Evolutionary conservation across 2,888 invertebrate genomes (phyloP).

Genomic region (Callyntrura sp.): DNA sequence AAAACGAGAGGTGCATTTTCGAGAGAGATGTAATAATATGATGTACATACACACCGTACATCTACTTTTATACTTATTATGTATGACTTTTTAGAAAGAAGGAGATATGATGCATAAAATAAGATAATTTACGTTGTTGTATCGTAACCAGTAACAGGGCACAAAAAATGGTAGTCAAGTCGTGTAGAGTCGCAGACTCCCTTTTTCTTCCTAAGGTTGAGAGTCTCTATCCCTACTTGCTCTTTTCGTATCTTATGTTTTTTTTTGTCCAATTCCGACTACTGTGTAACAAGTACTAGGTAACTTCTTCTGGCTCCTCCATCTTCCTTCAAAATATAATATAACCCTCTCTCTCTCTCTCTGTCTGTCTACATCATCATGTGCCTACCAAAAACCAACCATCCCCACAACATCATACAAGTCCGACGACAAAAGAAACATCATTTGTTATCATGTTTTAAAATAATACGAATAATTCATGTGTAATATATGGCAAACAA

Average conservation of each 20-base stretch:
- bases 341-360: too few relatives aligned
- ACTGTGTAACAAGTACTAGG: slow-evolving; percentile 16
- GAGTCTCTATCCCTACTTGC: slow-evolving; percentile 5
- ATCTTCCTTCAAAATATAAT: slow-evolving; percentile 21
- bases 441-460: neutral
- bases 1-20: slow-evolving; percentile 2
- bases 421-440: slow-evolving; percentile 14
- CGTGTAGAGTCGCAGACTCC: slow-evolving; percentile 15
- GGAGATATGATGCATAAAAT: slow-evolving; percentile 15
- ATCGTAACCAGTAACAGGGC: slow-evolving; percentile 18
- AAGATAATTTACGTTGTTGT: slow-evolving; percentile 40
- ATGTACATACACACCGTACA: neutral
- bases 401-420: neutral
- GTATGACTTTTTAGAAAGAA: too few relatives aligned
- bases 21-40: neutral
- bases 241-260: slow-evolving; percentile 8
- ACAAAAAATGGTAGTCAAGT: slow-evolving; percentile 40
- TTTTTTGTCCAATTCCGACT: slow-evolving; percentile 16
- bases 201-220: slow-evolving; percentile 3
- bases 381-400: neutral
- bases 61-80: too few relatives aligned
- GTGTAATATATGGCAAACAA: too few relatives aligned
- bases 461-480: neutral
- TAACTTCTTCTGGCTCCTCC: slow-evolving; percentile 41
- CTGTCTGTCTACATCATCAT: neutral